Evolutionary conservation across 2,888 invertebrate genomes (phyloP), one percentile per base, ranked within the genome.

Genomic region (Apodemia duryi): DNA sequence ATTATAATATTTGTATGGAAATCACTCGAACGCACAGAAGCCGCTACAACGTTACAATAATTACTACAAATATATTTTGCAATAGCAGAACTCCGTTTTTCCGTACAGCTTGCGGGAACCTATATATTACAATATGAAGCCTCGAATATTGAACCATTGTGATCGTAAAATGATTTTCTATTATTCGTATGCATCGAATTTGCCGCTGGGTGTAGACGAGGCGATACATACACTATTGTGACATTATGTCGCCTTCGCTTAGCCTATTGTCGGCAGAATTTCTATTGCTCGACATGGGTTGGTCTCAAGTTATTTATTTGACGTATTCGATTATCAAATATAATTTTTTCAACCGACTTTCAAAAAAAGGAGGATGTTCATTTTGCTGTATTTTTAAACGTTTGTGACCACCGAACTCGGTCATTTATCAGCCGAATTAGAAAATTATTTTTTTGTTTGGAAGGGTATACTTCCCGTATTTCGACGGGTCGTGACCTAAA

Each of bases 91-190:
- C 7, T n/a, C 49, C 49, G 49, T 49, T 21, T 49, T 49, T 21
- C n/a, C 49, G 7, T 2, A 49, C 49, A 49, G 61, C 66, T 61
- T 65, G 69, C 69, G 69, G 62, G 68, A 67, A 69, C 67, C 68
- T 41, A 54, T 63, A 62, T 38, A 76, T 77, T 82, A 78, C 78
- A 82, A 82, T 81, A 83, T 81, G 80, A 80, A 85, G 77, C 80
- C 84, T 84, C 82, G 81, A 80, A 77, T 76, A 74, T 74, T 80
- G 82, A 81, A 84, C 83, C 80, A 81, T 77, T 73, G 72, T 69
- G 75, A 80, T 81, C 80, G 76, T 75, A 79, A 79, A 64, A 61
- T 64, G 32, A 65, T 65, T 82, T 84, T 85, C 85, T 82, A 85
- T 85, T 85, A 86, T 84, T 80, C 77, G 77, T 77, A 80, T 72